A percentile compares a stretch with the other conserved stretches of the same genome.
These are phyloP conservation scores for Lota lota DNA, from an alignment of 2,113 vertebrate genomes.

Conservation along the genomic window DNA sequence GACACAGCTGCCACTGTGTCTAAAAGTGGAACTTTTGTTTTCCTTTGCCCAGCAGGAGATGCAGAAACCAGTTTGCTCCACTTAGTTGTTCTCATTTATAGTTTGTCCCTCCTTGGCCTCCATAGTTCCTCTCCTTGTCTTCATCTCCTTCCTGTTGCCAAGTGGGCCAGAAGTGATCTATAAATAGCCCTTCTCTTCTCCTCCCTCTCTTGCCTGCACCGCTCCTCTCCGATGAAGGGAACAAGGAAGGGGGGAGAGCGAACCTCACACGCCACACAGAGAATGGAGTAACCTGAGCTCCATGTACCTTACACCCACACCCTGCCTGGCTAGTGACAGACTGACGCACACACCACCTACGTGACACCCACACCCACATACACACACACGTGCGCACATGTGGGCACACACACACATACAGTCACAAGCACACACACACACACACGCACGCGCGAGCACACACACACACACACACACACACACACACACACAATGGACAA, in stretches of 20 bases:
- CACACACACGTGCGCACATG: no score
- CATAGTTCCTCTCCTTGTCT: conserved; percentile 71
- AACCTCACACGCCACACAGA: conserved; percentile 48
- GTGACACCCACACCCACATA: no score
- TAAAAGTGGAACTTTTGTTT: neutral
- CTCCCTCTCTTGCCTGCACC: conserved; percentile 33
- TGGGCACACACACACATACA: no score
- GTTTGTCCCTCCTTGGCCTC: conserved; percentile 66
- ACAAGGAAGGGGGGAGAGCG: neutral
- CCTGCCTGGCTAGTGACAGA: conserved; percentile 30
- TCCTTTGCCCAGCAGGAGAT: conserved; percentile 6
- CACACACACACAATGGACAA: conserved; percentile 62
- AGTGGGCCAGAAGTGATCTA: conserved; percentile 79
- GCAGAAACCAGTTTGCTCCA: conserved; percentile 47
- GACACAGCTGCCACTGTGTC: no score
- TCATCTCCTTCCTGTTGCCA: conserved; percentile 76
- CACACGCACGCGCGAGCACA: no score
- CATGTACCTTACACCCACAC: conserved; percentile 46
- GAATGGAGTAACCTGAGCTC: conserved; percentile 64
- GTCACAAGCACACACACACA: no score
- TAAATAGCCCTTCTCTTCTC: conserved; percentile 63
- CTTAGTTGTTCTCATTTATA: conserved; percentile 57
- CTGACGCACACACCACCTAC: conserved; percentile 19
- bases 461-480: conserved; percentile 28
- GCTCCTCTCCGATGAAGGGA: conserved; percentile 37